phyloP scores from a whole-genome alignment of 2,797 vertebrate genomes.

The Tenualosa ilisha region DNA sequence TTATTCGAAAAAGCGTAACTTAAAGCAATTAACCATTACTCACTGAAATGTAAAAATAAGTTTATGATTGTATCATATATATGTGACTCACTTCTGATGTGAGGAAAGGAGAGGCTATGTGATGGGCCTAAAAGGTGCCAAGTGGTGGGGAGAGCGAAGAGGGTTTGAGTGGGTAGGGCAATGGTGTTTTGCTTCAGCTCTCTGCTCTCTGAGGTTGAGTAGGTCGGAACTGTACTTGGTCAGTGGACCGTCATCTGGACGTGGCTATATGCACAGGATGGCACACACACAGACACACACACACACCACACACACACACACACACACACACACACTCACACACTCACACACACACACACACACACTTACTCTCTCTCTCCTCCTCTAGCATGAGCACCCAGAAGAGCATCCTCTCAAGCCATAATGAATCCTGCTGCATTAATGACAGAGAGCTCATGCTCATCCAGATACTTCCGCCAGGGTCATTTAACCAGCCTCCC shows the following conservation, averaged over 20 bases:
- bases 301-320: not conserved
- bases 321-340: not conserved
- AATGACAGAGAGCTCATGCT: slow-evolving; percentile 49
- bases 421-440: slow-evolving; percentile 65
- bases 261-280: too few relatives aligned
- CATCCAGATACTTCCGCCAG: slow-evolving; percentile 48
- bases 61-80: not conserved
- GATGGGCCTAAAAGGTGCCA: not conserved
- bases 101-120: not conserved
- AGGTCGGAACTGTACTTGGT: slow-evolving; percentile 7
- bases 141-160: not conserved
- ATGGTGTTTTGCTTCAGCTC: not conserved
- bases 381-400: slow-evolving; percentile 35
- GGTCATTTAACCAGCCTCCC: slow-evolving; percentile 52
- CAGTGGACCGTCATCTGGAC: not conserved
- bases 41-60: not conserved
- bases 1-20: too few relatives aligned
- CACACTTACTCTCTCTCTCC: not conserved
- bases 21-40: too few relatives aligned
- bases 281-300: too few relatives aligned
- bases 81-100: not conserved
- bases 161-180: not conserved
- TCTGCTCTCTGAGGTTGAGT: not conserved
- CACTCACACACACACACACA: not conserved
- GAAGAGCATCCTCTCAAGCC: slow-evolving; percentile 64